phyloP scores from a whole-genome alignment of 2,113 vertebrate species.

The Laticauda colubrina region DNA sequence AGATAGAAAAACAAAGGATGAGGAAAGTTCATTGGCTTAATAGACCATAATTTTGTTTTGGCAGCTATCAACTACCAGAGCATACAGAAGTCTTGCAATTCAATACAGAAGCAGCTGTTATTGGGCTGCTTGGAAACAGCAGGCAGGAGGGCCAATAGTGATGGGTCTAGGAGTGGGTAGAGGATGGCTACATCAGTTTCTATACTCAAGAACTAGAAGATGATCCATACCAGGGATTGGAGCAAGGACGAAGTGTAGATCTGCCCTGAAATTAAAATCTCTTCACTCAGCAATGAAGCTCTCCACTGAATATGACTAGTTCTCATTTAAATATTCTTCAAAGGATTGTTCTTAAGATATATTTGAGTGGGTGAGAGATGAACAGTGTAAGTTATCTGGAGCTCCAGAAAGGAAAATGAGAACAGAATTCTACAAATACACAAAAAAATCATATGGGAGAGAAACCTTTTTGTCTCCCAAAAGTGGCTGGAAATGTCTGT shows the following conservation, averaged over 20 bases:
- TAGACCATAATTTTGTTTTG: background rate
- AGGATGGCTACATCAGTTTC: background rate
- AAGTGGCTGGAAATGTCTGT: too few species aligned
- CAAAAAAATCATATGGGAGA: background rate
- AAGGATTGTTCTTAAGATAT: background rate
- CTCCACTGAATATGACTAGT: background rate
- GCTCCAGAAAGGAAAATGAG: too few species aligned
- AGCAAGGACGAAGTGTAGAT: background rate
- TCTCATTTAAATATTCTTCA: background rate
- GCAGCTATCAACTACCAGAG: background rate
- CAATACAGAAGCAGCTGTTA: background rate
- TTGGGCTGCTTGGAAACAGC: background rate
- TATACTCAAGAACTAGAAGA: background rate
- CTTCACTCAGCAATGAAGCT: background rate
- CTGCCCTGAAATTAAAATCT: background rate
- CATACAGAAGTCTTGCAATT: background rate
- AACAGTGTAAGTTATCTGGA: background rate
- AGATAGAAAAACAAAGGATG: background rate
- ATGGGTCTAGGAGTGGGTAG: background rate
- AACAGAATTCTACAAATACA: too few species aligned
- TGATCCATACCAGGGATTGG: background rate
- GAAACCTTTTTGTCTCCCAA: too few species aligned
- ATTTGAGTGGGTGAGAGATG: background rate
- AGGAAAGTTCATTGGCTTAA: background rate
- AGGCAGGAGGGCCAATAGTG: background rate